Conservation (phyloP, 2,113 vertebrate genomes). For the Ariopsis seemanni region DNA sequence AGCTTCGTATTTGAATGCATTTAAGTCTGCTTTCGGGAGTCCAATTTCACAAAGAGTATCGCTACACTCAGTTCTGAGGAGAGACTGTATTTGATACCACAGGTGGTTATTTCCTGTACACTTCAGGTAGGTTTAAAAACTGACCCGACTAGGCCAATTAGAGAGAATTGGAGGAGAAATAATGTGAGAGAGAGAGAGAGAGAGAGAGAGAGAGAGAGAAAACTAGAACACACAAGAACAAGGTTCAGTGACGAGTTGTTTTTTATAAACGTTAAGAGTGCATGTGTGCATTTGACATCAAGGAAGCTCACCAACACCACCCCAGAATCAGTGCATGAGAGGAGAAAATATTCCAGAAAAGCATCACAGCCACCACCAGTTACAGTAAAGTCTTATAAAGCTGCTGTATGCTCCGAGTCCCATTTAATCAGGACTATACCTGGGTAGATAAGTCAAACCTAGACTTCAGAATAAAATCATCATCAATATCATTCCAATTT, state of each 20-base stretch:
- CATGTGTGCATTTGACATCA: slow-evolving; percentile 58
- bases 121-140: slow-evolving; percentile 40
- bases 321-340: slow-evolving; percentile 63
- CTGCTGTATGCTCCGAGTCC: slow-evolving; percentile 60
- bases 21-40: slow-evolving; percentile 55
- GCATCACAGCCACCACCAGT: slow-evolving; percentile 60
- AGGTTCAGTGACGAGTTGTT: slow-evolving; percentile 50
- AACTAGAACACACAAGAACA: neutral
- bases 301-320: slow-evolving; percentile 49
- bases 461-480: slow-evolving; percentile 69
- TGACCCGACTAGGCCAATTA: slow-evolving; percentile 46
- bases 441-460: slow-evolving; percentile 68
- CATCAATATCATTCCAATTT: slow-evolving; percentile 64
- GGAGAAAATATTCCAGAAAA: slow-evolving; percentile 50
- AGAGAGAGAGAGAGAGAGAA: slow-evolving; percentile 1
- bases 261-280: slow-evolving; percentile 57
- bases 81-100: slow-evolving; percentile 57
- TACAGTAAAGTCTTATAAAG: slow-evolving; percentile 61
- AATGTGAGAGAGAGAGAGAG: neutral
- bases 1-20: slow-evolving; percentile 55
- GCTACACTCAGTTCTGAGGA: slow-evolving; percentile 51
- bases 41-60: slow-evolving; percentile 55
- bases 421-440: slow-evolving; percentile 61
- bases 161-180: neutral
- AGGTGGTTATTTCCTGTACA: slow-evolving; percentile 51